Percentiles rank a stretch among this genome's conserved stretches.
phyloP scores from a whole-genome alignment of 2,888 invertebrate genomes.

The Chironomus riparius region DNA sequence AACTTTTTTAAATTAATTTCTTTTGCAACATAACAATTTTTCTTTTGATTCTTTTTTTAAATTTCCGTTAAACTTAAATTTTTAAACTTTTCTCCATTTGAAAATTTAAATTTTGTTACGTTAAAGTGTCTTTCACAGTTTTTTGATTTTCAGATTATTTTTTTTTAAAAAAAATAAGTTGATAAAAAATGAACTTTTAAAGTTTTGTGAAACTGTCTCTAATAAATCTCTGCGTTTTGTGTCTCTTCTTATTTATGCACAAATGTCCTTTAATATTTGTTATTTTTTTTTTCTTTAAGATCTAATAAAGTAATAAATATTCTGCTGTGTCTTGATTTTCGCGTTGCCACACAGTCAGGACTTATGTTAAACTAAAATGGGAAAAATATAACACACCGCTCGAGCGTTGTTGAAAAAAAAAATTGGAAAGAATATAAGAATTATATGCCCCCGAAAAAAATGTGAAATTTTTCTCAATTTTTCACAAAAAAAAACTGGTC shows the following conservation, averaged over 20 bases:
- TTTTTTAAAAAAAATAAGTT: not conserved
- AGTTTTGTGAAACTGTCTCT: not conserved
- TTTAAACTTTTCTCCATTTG: too few relatives aligned
- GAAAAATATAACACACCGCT: conserved; percentile 8
- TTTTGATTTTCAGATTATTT: not conserved
- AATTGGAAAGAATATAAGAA: conserved; percentile 27
- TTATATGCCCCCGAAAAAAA: conserved; percentile 26
- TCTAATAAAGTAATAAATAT: not conserved
- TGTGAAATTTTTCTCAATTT: conserved; percentile 27
- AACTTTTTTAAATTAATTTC: not conserved
- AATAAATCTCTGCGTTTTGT: not conserved
- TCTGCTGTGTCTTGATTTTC: conserved; percentile 14
- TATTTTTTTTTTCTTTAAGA: not conserved
- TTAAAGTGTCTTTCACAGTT: not conserved
- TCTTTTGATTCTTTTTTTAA: too few relatives aligned
- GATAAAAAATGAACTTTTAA: not conserved
- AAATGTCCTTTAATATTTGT: not conserved
- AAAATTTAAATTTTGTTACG: not conserved
- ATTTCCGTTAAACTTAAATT: too few relatives aligned
- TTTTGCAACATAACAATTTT: not conserved
- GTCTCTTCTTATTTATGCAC: not conserved
- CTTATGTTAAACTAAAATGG: conserved; percentile 23
- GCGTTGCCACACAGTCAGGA: conserved; percentile 27
- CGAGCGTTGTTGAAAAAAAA: conserved; percentile 19
- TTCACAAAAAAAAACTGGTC: conserved; percentile 22